Evolutionary conservation across 2,113 vertebrate genomes (phyloP).

Genomic region (Brachypodius melanocephalos): DNA sequence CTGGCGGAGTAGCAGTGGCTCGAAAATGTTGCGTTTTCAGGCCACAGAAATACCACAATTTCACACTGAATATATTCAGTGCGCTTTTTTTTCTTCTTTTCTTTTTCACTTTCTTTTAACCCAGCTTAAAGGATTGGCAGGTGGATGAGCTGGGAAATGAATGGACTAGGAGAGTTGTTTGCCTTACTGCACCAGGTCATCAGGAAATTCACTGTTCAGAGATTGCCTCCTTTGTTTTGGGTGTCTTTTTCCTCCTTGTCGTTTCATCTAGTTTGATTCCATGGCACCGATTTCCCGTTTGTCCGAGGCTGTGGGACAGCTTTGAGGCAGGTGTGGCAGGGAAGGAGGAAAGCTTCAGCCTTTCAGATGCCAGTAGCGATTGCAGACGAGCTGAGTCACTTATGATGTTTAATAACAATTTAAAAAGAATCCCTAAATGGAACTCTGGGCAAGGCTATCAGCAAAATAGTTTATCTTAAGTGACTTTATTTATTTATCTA

Average conservation of each 20-base stretch:
- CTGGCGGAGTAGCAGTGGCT: neutral
- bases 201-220: neutral
- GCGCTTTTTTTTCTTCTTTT: fast-evolving
- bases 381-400: neutral
- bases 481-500: neutral
- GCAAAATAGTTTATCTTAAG: neutral
- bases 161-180: neutral
- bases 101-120: neutral
- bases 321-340: neutral
- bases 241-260: fast-evolving
- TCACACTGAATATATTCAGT: neutral
- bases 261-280: neutral
- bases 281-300: fast-evolving
- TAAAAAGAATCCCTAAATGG: neutral
- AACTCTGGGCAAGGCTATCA: neutral
- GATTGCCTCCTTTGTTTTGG: neutral
- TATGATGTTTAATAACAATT: neutral
- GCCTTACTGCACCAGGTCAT: neutral
- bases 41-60: neutral
- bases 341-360: neutral
- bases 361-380: neutral
- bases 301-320: neutral
- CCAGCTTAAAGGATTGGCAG: fast-evolving
- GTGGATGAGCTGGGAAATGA: neutral
- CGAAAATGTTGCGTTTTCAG: neutral